These are phyloP conservation scores for Meganola albula DNA, from an alignment of 2,888 invertebrate genomes.

Conservation along the genomic window DNA sequence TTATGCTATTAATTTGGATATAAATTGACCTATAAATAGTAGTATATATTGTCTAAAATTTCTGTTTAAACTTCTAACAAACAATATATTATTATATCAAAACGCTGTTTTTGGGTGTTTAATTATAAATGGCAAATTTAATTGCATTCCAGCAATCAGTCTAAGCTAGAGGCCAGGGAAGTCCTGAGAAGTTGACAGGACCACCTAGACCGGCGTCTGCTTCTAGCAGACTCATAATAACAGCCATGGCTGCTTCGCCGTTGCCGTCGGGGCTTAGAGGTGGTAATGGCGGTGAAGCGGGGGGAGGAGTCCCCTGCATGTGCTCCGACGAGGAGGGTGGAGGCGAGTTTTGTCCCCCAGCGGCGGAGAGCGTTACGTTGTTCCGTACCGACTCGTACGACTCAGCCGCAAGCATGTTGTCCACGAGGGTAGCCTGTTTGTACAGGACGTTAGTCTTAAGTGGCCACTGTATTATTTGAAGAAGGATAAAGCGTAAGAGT, in stretches of 20 bases:
- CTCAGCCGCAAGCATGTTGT: conserved; percentile 45
- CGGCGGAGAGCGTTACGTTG: conserved; percentile 52
- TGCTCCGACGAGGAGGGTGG: conserved; percentile 26
- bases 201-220: conserved; percentile 93
- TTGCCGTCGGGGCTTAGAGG: conserved; percentile 81
- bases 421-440: conserved; percentile 42
- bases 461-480: conserved; percentile 21
- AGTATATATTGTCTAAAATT: no score
- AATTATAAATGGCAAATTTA: no score
- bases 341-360: conserved; percentile 33
- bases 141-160: no score
- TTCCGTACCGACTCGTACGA: conserved; percentile 44
- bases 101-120: no score
- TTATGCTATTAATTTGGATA: no score
- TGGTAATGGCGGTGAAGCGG: conserved; percentile 43
- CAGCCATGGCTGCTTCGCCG: conserved; percentile 94
- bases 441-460: conserved; percentile 21
- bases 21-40: no score
- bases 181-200: conserved; percentile 89
- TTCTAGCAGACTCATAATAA: conserved; percentile 93
- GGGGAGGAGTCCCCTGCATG: conserved; percentile 24
- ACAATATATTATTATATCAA: no score
- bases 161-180: conserved; percentile 90
- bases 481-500: conserved; percentile 1
- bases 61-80: no score